Percentiles rank a stretch among this genome's conserved stretches.
phyloP scores from a whole-genome alignment of 2,113 vertebrate genomes.

The Corvus hawaiiensis region DNA sequence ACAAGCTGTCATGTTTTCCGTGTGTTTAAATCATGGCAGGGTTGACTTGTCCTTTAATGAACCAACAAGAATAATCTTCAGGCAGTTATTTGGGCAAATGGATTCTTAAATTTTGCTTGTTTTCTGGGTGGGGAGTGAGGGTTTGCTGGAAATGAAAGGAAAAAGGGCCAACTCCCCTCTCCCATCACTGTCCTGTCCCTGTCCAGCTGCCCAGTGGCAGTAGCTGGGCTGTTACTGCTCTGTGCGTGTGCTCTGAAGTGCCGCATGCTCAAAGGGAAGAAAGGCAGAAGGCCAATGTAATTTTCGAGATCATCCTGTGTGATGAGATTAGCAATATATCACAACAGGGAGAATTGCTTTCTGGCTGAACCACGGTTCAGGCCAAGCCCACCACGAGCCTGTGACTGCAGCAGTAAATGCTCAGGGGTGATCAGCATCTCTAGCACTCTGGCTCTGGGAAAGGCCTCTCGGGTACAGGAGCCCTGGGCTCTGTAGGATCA shows the following conservation, averaged over 20 bases:
- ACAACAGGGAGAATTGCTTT: not conserved
- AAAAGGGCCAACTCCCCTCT: not conserved
- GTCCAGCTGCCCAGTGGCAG: not conserved
- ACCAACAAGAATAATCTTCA: not conserved
- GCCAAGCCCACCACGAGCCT: fast-evolving
- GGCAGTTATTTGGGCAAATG: not conserved
- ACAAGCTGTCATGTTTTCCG: not conserved
- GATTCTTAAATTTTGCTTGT: not conserved
- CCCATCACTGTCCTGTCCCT: not conserved
- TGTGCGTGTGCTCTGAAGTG: not conserved
- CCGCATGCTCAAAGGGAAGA: not conserved
- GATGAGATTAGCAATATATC: constrained; percentile 33
- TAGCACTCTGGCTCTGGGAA: not conserved
- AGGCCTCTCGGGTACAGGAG: fast-evolving
- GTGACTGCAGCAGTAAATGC: not conserved
- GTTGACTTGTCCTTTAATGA: not conserved
- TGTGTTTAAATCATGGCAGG: not conserved
- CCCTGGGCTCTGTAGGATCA: not conserved
- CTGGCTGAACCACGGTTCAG: not conserved
- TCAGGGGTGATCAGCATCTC: fast-evolving
- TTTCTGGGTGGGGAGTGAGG: not conserved
- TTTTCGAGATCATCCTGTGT: not conserved
- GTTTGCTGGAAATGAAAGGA: not conserved
- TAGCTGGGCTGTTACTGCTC: fast-evolving
- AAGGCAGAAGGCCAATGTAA: not conserved